Conservation (phyloP, 2,888 invertebrate species). For the Mythimna ferrago region DNA sequence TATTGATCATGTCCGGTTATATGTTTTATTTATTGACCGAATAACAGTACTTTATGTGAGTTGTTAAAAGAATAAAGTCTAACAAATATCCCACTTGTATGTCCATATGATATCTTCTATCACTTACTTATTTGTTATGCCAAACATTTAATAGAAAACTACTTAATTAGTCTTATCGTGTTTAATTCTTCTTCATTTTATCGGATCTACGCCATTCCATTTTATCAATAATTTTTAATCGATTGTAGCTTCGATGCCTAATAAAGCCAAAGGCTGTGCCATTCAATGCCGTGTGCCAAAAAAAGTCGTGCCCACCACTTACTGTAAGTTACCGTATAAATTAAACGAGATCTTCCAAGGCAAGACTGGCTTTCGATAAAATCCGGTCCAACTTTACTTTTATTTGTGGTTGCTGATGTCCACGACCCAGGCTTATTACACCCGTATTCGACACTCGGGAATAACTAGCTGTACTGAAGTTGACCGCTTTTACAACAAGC, state of each 20-base stretch:
- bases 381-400: conserved; percentile 77
- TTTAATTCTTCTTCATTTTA: conserved; percentile 2
- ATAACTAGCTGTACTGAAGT: conserved; percentile 37
- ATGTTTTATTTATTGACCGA: conserved; percentile 1
- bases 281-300: conserved; percentile 81
- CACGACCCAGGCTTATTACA: conserved; percentile 67
- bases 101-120: neutral
- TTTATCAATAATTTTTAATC: conserved; percentile 64
- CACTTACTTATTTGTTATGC: neutral
- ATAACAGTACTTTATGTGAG: neutral
- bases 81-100: neutral
- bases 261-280: conserved; percentile 72
- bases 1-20: conserved; percentile 7
- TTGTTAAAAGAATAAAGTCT: conserved; percentile 7
- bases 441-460: conserved; percentile 40
- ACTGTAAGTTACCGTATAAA: conserved; percentile 72
- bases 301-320: conserved; percentile 73
- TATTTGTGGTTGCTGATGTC: conserved; percentile 71
- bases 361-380: conserved; percentile 76
- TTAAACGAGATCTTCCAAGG: conserved; percentile 77
- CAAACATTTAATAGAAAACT: neutral
- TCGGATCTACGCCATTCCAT: conserved; percentile 15
- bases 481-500: conserved; percentile 14
- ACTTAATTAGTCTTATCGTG: neutral
- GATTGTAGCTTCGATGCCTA: conserved; percentile 71